phyloP scores from a whole-genome alignment of 2,888 invertebrate genomes.

The Leptinotarsa peninsularis region DNA sequence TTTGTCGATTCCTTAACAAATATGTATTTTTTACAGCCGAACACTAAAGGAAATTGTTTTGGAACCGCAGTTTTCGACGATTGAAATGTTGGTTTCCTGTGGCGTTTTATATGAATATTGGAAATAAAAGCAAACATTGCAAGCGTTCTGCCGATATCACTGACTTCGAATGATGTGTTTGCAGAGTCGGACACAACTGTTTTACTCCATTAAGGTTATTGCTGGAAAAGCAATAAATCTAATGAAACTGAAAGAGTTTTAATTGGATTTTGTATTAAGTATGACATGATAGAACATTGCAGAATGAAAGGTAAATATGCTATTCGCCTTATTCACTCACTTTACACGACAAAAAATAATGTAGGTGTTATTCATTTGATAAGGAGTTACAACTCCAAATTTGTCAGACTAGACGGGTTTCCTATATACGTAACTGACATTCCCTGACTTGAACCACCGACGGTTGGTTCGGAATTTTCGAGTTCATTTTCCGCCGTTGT shows the following conservation, averaged over 20 bases:
- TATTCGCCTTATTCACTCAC: neutral
- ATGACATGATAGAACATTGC: neutral
- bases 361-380: too few relatives aligned
- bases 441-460: too few relatives aligned
- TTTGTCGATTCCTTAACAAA: too few relatives aligned
- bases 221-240: conserved; percentile 48
- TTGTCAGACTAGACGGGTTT: too few relatives aligned
- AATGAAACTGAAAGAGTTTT: conserved; percentile 44
- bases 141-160: conserved; percentile 37
- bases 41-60: conserved; percentile 35
- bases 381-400: too few relatives aligned
- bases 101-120: conserved; percentile 53
- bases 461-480: too few relatives aligned
- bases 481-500: too few relatives aligned
- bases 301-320: neutral
- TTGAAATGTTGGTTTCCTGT: conserved; percentile 54
- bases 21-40: too few relatives aligned
- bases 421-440: too few relatives aligned
- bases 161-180: conserved; percentile 38
- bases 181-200: conserved; percentile 10
- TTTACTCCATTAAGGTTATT: conserved; percentile 48
- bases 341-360: neutral
- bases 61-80: conserved; percentile 49
- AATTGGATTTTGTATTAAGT: conserved; percentile 21
- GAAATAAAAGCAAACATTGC: conserved; percentile 52